Evolutionary conservation across 92 coral and sea anemone species (phyloP).

Genomic region (Actinernus sp.): DNA sequence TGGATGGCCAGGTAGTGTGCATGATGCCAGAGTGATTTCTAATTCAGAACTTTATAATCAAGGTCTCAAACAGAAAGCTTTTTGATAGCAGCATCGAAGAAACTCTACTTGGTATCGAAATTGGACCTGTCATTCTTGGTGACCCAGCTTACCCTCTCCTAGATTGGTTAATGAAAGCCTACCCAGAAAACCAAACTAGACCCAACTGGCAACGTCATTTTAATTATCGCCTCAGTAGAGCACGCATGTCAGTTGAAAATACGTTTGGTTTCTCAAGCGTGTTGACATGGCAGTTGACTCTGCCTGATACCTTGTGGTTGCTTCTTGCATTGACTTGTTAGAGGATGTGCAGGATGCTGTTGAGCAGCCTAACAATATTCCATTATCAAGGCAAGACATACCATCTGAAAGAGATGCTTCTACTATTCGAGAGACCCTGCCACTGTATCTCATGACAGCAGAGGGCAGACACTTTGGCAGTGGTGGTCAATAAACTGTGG

Average conservation of each 20-base stretch:
- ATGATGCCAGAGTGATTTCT: conserved; percentile 51
- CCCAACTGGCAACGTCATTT: conserved; percentile 28
- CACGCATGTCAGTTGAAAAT: conserved; percentile 59
- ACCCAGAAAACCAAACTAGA: conserved; percentile 30
- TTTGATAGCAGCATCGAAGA: background rate
- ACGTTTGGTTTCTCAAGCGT: conserved; percentile 57
- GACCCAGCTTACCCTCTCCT: conserved; percentile 55
- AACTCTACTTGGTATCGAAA: too few relatives aligned
- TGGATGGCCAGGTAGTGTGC: conserved; percentile 66
- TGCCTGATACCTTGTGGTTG: background rate
- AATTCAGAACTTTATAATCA: conserved; percentile 10
- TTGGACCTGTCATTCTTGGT: conserved; percentile 33
- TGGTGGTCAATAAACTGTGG: conserved; percentile 25
- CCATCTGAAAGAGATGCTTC: conserved; percentile 31
- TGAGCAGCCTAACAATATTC: conserved; percentile 33
- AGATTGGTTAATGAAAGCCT: conserved; percentile 41
- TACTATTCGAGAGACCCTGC: conserved; percentile 22
- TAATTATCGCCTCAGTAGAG: conserved; percentile 42
- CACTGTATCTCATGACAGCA: conserved; percentile 19
- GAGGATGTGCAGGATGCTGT: conserved; percentile 26
- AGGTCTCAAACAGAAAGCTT: background rate
- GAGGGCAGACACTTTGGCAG: conserved; percentile 28
- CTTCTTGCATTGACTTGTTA: conserved; percentile 33
- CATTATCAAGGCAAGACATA: conserved; percentile 6
- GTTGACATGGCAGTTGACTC: conserved; percentile 25